Base-by-base conservation (phyloP, 1,140 invertebrate genomes). In the Zaprionus camerounensis region DNA sequence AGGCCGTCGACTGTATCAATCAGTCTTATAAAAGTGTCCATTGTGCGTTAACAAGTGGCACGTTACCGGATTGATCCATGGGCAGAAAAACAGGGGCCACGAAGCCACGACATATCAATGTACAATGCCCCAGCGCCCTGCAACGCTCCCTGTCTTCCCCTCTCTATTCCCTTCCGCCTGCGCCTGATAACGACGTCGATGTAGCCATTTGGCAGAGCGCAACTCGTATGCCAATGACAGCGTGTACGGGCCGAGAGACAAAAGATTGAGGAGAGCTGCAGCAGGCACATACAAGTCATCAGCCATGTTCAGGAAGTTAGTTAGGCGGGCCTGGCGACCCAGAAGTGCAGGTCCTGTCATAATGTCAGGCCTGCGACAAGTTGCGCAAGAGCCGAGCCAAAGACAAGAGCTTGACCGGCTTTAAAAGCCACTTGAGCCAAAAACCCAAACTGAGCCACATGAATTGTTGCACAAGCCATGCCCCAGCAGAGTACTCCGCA, bases 21-120 rank as follows among this genome's bases (percentile, higher is more conserved):
- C 83, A 88, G 82, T 73, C 59, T 84, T 83, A 67, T 78, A 68
- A 71, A 80, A 73, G 66, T 66, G 24, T 88, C 70, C 74, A 87
- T 86, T 86, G 83, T 86, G 83, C 84, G 84, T 76, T 87, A 87
- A 87, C 83, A 88, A 87, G 83, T 83, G 80, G 84, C 83, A 87
- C 78, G 84, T 83, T 83, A 70, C 82, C 73, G 72, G 82, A 76
- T 87, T 82, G 82, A 86, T 80, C 71, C 72, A 71, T 58, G 59
- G 56, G 65, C 77, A 74, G 56, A 44, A 53, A 86, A 53, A 68
- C 68, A 61, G 36, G 56, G 56, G 56, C 24, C 41, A 81, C 24
- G 41, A 81, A 67, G 57, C 71, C 69, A 64, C 80, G 65, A 71
- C 76, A 82, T 75, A 87, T 82, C 76, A 83, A 78, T 84, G 76